phyloP scores from a whole-genome alignment of 1,140 invertebrate species.

The Megathymus violae region DNA sequence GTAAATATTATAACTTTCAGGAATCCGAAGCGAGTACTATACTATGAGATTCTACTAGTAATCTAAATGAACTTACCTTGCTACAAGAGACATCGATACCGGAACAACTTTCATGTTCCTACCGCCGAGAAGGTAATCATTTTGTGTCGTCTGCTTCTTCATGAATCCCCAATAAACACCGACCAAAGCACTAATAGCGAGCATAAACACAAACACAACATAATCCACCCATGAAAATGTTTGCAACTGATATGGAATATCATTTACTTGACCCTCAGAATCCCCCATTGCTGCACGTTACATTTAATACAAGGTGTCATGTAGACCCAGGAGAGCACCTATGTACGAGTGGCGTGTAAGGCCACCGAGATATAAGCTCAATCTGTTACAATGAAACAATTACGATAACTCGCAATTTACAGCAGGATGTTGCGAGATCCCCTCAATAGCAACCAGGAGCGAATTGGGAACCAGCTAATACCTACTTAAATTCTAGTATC shows the following conservation, averaged over 20 bases:
- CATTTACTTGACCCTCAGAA: constrained; percentile 44
- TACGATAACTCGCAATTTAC: constrained; percentile 83
- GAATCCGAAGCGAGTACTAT: too few relatives aligned
- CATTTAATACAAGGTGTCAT: constrained; percentile 18
- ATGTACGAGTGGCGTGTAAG: constrained; percentile 58
- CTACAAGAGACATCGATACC: constrained; percentile 90
- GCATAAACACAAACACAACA: constrained; percentile 88
- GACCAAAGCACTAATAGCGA: constrained; percentile 87
- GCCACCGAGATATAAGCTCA: constrained; percentile 58
- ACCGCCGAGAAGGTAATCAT: constrained; percentile 92
- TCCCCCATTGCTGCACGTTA: constrained; percentile 50
- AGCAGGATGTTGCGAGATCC: constrained; percentile 82
- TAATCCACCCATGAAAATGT: constrained; percentile 88
- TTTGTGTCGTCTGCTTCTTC: constrained; percentile 84
- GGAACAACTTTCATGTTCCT: constrained; percentile 91
- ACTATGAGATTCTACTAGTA: too few relatives aligned
- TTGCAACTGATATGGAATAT: constrained; percentile 80
- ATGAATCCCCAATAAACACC: constrained; percentile 89
- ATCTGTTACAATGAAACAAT: constrained; percentile 82
- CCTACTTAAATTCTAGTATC: constrained; percentile 35
- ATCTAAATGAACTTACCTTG: constrained; percentile 83
- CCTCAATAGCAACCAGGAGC: constrained; percentile 59
- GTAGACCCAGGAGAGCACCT: constrained; percentile 47
- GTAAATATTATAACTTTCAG: too few relatives aligned
- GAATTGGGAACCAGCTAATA: constrained; percentile 66